A percentile compares a stretch with the other conserved stretches of the same genome.
phyloP scores from a whole-genome alignment of 2,888 invertebrate species.

The Apotomis capreana region DNA sequence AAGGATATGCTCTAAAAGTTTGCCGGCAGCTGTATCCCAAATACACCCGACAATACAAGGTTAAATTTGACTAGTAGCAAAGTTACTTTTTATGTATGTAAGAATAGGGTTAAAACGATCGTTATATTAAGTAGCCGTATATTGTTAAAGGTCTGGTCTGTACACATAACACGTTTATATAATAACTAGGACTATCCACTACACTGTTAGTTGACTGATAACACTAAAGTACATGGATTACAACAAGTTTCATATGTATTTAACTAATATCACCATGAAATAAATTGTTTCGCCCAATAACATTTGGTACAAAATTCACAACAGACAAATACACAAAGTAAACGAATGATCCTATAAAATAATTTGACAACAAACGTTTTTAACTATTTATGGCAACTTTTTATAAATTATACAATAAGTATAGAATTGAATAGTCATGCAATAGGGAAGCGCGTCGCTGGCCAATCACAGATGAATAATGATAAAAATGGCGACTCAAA shows the following conservation, averaged over 20 bases:
- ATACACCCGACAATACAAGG: background rate
- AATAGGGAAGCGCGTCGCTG: constrained; percentile 36
- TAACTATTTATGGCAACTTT: constrained; percentile 67
- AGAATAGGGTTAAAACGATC: constrained; percentile 44
- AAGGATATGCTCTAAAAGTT: too few species aligned
- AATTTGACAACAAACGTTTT: constrained; percentile 57
- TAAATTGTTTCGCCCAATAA: constrained; percentile 63
- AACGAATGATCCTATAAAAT: constrained; percentile 58
- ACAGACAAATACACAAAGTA: constrained; percentile 62
- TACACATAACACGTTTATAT: constrained; percentile 72
- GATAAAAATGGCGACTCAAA: background rate
- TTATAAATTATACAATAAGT: constrained; percentile 40
- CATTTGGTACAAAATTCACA: constrained; percentile 67
- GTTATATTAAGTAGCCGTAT: constrained; percentile 71
- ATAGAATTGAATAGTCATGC: constrained; percentile 46
- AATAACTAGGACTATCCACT: constrained; percentile 63
- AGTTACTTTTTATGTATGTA: background rate
- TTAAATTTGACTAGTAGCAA: background rate
- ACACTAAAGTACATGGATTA: constrained; percentile 62
- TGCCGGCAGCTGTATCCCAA: too few species aligned
- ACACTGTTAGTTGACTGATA: constrained; percentile 57
- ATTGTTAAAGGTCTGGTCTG: constrained; percentile 72
- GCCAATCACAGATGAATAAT: constrained; percentile 7
- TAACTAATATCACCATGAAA: constrained; percentile 77
- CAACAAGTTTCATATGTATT: constrained; percentile 65